A percentile compares a stretch with the other conserved stretches of the same genome.
Evolutionary conservation across 1,140 invertebrate species (phyloP).

Genomic region (Drosophila biarmipes): DNA sequence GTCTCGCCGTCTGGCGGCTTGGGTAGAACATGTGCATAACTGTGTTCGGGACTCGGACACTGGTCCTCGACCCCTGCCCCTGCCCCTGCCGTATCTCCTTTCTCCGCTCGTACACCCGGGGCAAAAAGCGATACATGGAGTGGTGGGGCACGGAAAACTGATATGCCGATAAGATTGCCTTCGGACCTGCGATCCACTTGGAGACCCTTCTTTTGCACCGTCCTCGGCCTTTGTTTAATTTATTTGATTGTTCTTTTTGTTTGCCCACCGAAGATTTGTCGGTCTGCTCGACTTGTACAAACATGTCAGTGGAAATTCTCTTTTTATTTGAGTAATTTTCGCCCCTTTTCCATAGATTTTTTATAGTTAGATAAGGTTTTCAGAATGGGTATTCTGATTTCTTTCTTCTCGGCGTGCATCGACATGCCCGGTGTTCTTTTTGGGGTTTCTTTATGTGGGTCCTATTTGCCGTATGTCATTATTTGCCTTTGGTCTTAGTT

Average conservation of each 20-base stretch:
- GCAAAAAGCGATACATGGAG: constrained; percentile 65
- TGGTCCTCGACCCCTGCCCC: constrained; percentile 34
- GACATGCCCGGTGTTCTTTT: constrained; percentile 39
- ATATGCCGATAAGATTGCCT: constrained; percentile 75
- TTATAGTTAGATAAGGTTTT: constrained; percentile 58
- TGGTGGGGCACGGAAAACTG: constrained; percentile 58
- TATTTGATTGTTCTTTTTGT: constrained; percentile 78
- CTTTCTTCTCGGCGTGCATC: constrained; percentile 40
- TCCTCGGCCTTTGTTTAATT: constrained; percentile 73
- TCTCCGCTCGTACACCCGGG: constrained; percentile 47
- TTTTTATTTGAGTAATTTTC: constrained; percentile 76
- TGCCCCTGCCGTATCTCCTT: constrained; percentile 8
- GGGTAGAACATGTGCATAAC: constrained; percentile 72
- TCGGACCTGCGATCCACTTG: constrained; percentile 57
- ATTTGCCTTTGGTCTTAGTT: constrained; percentile 76
- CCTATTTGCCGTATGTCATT: constrained; percentile 71
- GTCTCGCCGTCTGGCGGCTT: constrained; percentile 51
- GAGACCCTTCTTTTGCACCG: constrained; percentile 44
- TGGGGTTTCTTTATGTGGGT: constrained; percentile 21
- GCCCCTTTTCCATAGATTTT: constrained; percentile 70
- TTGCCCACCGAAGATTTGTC: constrained; percentile 53
- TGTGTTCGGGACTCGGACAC: constrained; percentile 56
- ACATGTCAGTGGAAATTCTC: constrained; percentile 62
- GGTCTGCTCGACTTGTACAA: constrained; percentile 58
- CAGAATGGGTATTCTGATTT: constrained; percentile 47